phyloP scores from a whole-genome alignment of 2,888 invertebrate genomes.

The Pemphredon lugubris region DNA sequence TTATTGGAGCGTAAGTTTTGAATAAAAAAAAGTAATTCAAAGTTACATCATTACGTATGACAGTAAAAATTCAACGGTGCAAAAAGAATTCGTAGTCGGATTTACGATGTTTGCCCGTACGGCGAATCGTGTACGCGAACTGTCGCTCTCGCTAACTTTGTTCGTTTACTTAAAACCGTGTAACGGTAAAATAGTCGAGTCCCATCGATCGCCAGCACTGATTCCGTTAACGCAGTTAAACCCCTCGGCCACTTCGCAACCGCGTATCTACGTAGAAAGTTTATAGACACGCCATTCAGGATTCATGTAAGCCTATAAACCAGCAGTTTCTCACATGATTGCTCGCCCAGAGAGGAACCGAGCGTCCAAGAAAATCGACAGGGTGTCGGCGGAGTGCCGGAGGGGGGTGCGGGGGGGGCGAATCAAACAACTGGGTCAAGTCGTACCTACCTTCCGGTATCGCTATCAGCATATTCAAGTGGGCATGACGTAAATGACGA shows the following conservation, averaged over 20 bases:
- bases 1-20: no score
- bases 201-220: not conserved
- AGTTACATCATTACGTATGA: no score
- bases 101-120: no score
- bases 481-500: constrained; percentile 39
- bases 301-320: constrained; percentile 28
- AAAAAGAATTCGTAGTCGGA: no score
- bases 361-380: constrained; percentile 50
- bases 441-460: constrained; percentile 34
- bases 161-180: no score
- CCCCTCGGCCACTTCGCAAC: not conserved
- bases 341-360: constrained; percentile 26
- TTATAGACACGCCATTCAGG: constrained; percentile 11
- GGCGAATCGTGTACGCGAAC: no score
- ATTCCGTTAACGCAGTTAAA: not conserved
- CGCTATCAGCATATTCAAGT: constrained; percentile 36
- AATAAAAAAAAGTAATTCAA: no score
- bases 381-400: constrained; percentile 46
- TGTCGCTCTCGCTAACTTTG: no score
- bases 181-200: not conserved
- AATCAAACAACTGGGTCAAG: constrained; percentile 59
- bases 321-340: constrained; percentile 40
- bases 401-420: no score
- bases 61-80: no score
- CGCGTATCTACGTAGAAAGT: constrained; percentile 4